Base-by-base conservation (phyloP, 2,797 vertebrate species). In the Melanotaenia maccullochi region DNA sequence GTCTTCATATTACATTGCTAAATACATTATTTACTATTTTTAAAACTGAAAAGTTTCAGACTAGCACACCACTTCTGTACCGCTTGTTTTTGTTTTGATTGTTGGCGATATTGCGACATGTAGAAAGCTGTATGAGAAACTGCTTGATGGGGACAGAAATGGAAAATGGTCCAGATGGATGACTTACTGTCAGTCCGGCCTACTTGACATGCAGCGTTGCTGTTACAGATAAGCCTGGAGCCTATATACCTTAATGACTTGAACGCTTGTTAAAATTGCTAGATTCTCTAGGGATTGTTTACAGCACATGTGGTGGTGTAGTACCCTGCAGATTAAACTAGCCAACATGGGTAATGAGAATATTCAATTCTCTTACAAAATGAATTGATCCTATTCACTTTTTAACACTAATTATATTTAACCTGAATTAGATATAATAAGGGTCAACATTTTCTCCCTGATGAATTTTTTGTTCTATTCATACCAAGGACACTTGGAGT, bases 231-330 rank as follows among this genome's bases (percentile, higher is more conserved):
- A 28, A 65, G 30, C n/a, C 61, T 65, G 24, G 78, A 81, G 59
- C 68, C 60, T 36, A 73, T 63, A 79, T 63, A 81, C 84, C 85
- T 82, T 73, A 89, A 87, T 78, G 72, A 84, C 65, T 55, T 63
- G 60, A 85, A 74, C 83, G 75, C 83, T 73, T 81, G 74, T 83
- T 85, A 85, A 76, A 79, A 84, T 88, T 83, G 73, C 89, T 86
- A 82, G 73, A 86, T 87, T 83, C 75, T 56, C 70, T 78, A 89
- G 88, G 90, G 90, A 93, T 91, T 90, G 51, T 86, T 88, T 89
- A 81, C 65, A 73, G 70, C 14, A 18, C 70, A 78, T 81, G 67
- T 59, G 13, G 58, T 60, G 72, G 74, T 58, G 72, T 47, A 44
- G 65, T 57, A 55, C 38, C 65, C 38, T 70, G 35, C 61, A 91